These are phyloP conservation scores for Melinaea marsaeus DNA, from an alignment of 2,888 invertebrate species.

Conservation along the genomic window DNA sequence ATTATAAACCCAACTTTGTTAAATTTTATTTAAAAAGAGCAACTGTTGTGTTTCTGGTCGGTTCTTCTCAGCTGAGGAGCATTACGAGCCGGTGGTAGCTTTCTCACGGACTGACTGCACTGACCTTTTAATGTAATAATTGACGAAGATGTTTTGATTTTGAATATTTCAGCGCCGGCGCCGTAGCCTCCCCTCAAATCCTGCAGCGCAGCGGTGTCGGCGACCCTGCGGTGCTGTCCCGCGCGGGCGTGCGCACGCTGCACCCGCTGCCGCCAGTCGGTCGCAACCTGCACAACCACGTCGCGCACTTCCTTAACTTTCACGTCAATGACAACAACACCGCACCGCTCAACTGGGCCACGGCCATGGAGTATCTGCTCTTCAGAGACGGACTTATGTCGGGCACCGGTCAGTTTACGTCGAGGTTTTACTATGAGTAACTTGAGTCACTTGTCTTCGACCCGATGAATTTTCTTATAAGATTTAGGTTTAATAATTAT, in stretches of 20 bases:
- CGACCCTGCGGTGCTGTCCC: constrained; percentile 82
- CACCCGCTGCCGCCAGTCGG: constrained; percentile 90
- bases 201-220: constrained; percentile 94
- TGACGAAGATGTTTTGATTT: neutral
- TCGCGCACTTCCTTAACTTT: constrained; percentile 87
- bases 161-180: constrained; percentile 80
- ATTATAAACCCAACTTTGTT: too few species aligned
- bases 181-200: constrained; percentile 96
- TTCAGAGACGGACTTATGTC: constrained; percentile 94
- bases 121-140: too few species aligned
- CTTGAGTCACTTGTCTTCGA: neutral
- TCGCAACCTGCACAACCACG: constrained; percentile 91
- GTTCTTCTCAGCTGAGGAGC: too few species aligned
- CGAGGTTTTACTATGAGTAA: neutral
- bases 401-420: constrained; percentile 82
- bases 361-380: constrained; percentile 92
- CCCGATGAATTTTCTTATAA: neutral
- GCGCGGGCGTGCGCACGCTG: constrained; percentile 81
- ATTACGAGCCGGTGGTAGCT: too few species aligned
- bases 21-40: too few species aligned
- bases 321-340: constrained; percentile 90
- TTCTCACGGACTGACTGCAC: too few species aligned
- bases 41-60: too few species aligned
- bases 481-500: neutral
- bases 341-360: constrained; percentile 92